Conservation (phyloP, 2,888 invertebrate species). For the Zaprionus lineosus region DNA sequence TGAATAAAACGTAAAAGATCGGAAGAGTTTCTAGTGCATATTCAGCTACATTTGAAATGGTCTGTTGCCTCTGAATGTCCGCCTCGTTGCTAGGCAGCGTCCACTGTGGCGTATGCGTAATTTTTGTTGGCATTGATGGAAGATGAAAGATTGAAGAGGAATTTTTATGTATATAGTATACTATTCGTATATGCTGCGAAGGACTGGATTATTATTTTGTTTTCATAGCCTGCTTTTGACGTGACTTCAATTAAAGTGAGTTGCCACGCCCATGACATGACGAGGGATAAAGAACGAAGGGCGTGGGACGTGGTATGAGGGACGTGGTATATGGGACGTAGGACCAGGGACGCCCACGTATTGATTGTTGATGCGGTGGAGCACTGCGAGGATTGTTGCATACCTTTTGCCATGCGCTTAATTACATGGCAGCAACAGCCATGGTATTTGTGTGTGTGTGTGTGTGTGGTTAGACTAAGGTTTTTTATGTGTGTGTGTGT, state of each 20-base stretch:
- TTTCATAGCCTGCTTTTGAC: slow-evolving; percentile 59
- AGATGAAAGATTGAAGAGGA: background rate
- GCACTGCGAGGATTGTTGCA: slow-evolving; percentile 68
- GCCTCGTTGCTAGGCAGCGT: background rate
- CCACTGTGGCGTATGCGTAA: slow-evolving; percentile 31
- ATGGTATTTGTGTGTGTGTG: slow-evolving; percentile 3
- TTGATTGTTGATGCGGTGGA: slow-evolving; percentile 53
- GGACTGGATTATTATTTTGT: slow-evolving; percentile 22
- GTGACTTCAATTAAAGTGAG: slow-evolving; percentile 49
- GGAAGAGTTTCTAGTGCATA: too few species aligned
- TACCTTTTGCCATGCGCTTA: slow-evolving; percentile 74
- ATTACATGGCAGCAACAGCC: slow-evolving; percentile 62
- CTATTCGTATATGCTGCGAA: too few species aligned
- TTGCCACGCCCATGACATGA: slow-evolving; percentile 48
- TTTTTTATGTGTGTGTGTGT: slow-evolving; percentile 20
- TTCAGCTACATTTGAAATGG: background rate
- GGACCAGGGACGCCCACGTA: slow-evolving; percentile 41
- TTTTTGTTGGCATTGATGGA: slow-evolving; percentile 37
- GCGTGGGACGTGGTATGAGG: too few species aligned
- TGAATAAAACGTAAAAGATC: too few species aligned
- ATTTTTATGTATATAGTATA: background rate
- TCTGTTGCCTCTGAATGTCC: background rate
- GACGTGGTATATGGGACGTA: background rate
- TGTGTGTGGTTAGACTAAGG: slow-evolving; percentile 17
- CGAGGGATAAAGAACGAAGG: too few species aligned